Base-by-base conservation (phyloP, 2,888 invertebrate species). In the Nysson spinosus region DNA sequence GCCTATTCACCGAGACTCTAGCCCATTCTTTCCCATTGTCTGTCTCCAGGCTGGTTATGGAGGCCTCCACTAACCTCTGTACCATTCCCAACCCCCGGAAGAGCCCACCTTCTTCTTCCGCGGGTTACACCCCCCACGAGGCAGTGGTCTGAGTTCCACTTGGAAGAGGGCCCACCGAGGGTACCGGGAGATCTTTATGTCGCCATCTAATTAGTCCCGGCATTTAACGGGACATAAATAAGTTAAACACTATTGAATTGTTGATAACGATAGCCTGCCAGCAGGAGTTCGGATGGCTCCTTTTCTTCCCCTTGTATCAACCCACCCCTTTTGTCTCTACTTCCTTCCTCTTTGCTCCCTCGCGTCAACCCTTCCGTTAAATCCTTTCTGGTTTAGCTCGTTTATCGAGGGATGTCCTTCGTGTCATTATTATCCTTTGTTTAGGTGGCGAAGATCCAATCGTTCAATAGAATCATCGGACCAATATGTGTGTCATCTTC, bases 11-110 rank as follows among this genome's bases (percentile, higher is more conserved):
- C 67, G 73, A 69, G 80, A 78, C 83, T 83, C 79, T 65, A 58
- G 82, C 82, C 80, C 72, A 83, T 85, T 84, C 83, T 84, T 83
- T 75, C 75, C 81, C 75, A 84, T 85, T 84, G 85, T 85, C 84
- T 83, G 80, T 74, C 81, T 75, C 69, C 71, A n/a, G 77, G 74
- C 73, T 78, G 81, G 81, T 84, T 82, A 83, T 81, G 80, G 81
- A 78, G 77, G 75, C 75, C 72, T 76, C 71, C 76, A 65, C 72
- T 69, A 70, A 72, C 75, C 70, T 72, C 74, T 70, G 69, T 60
- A 67, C 60, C 66, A 68, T 68, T 73, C 64, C 67, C 54, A 58
- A 68, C 69, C 52, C 73, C 64, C 44, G 22, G 42, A n/a, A n/a
- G n/a, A n/a, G n/a, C 44, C 30, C 17, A 37, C 28, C 40, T 17